phyloP scores from a whole-genome alignment of 1,140 invertebrate species.

The Ips typographus region DNA sequence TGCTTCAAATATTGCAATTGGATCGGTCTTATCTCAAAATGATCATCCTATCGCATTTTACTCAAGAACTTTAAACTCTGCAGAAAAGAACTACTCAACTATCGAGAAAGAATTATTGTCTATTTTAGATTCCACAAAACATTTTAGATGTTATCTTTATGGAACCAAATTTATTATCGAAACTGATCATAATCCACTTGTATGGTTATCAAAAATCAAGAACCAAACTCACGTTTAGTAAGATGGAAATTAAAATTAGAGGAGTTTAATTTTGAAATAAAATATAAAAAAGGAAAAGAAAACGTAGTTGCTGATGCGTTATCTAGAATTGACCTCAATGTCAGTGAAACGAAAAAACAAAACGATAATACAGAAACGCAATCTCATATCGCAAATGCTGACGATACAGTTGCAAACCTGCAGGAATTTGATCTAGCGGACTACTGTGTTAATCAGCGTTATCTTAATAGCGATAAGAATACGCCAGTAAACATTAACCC shows the following conservation, averaged over 20 bases:
- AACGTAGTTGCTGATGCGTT: too few relatives aligned
- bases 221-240: conserved; percentile 51
- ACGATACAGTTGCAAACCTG: conserved; percentile 3
- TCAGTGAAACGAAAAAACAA: conserved; percentile 18
- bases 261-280: too few relatives aligned
- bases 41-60: conserved; percentile 48
- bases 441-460: neutral
- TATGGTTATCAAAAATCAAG: conserved; percentile 51
- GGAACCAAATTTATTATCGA: conserved; percentile 37
- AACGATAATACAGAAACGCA: conserved; percentile 35
- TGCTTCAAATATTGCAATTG: conserved; percentile 48
- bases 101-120: conserved; percentile 48
- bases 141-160: conserved; percentile 41
- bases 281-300: too few relatives aligned
- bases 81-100: conserved; percentile 43
- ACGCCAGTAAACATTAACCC: neutral
- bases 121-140: conserved; percentile 28
- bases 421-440: neutral
- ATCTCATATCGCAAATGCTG: conserved; percentile 8
- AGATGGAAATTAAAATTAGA: too few relatives aligned
- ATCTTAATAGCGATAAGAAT: neutral
- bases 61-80: conserved; percentile 44
- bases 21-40: conserved; percentile 47
- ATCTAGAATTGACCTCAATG: neutral
- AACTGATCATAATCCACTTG: too few relatives aligned